Percentiles rank a stretch among this genome's conserved stretches.
These are phyloP conservation scores for Callyntrura guangdongensis DNA, from an alignment of 2,888 invertebrate genomes.

Conservation along the genomic window DNA sequence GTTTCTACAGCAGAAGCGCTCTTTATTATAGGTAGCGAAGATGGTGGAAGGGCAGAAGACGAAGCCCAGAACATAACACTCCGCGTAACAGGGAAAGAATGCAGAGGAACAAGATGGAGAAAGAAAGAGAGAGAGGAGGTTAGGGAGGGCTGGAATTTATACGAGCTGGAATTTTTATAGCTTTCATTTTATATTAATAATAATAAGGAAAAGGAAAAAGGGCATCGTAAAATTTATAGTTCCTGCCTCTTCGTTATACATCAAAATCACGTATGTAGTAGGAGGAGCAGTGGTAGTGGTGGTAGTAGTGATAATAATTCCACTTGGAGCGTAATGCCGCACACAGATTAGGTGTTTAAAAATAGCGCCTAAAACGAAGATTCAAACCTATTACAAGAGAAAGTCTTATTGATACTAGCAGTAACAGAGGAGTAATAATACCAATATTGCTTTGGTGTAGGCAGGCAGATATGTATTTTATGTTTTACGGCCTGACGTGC, in stretches of 20 bases:
- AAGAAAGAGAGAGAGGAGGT: neutral
- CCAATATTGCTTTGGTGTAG: neutral
- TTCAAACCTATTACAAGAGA: neutral
- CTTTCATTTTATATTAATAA: slow-evolving; percentile 65
- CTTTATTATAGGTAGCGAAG: no score
- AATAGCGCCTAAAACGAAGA: neutral
- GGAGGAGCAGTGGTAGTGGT: neutral
- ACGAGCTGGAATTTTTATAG: slow-evolving; percentile 53
- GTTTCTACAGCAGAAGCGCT: neutral
- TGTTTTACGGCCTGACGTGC: neutral
- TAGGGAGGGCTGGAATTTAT: slow-evolving; percentile 8
- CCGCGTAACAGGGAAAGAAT: neutral
- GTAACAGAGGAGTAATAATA: neutral
- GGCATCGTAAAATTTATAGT: slow-evolving; percentile 64
- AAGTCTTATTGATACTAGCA: neutral
- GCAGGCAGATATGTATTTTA: neutral
- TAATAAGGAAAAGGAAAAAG: slow-evolving; percentile 39
- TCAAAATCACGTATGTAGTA: slow-evolving; percentile 49
- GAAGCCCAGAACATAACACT: no score
- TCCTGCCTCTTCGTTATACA: slow-evolving; percentile 60
- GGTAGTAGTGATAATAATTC: slow-evolving; percentile 8
- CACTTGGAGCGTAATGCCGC: slow-evolving; percentile 6
- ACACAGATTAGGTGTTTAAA: slow-evolving; percentile 50
- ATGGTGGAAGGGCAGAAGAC: neutral
- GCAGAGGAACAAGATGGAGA: neutral